These are phyloP conservation scores for Halictus rubicundus DNA, from an alignment of 1,140 invertebrate genomes.

Conservation along the genomic window DNA sequence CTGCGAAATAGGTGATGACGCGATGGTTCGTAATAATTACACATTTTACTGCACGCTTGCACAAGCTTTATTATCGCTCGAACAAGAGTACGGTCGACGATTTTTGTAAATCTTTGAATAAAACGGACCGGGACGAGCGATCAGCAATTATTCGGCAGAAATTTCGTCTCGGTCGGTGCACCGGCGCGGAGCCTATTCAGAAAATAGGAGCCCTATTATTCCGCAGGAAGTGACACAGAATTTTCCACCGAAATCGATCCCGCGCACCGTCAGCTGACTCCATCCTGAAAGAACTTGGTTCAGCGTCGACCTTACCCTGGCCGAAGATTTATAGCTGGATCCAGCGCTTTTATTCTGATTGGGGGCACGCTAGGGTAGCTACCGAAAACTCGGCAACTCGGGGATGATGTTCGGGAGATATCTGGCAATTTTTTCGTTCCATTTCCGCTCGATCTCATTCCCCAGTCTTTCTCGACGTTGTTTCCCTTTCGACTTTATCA, in stretches of 20 bases:
- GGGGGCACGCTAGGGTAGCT: background rate
- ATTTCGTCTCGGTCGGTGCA: background rate
- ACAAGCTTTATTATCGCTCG: too few relatives aligned
- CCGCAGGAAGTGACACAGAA: background rate
- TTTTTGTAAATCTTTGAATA: background rate
- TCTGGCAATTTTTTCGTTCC: background rate
- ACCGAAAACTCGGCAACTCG: constrained; percentile 1
- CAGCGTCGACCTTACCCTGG: background rate
- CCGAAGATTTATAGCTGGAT: background rate
- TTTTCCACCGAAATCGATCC: background rate
- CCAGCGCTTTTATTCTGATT: background rate
- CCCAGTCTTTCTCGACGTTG: background rate
- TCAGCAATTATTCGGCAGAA: background rate
- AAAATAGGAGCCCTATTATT: background rate
- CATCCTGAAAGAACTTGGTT: background rate
- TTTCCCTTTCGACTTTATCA: background rate
- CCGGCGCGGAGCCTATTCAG: background rate
- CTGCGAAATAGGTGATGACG: too few relatives aligned
- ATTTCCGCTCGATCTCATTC: background rate
- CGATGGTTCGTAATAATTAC: too few relatives aligned
- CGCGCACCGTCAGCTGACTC: background rate
- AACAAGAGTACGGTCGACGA: too few relatives aligned
- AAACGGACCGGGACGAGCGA: background rate
- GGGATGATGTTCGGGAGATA: background rate
- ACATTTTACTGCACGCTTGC: too few relatives aligned